phyloP scores from a whole-genome alignment of 2,888 invertebrate species.

The Aspidiotus rigidus region DNA sequence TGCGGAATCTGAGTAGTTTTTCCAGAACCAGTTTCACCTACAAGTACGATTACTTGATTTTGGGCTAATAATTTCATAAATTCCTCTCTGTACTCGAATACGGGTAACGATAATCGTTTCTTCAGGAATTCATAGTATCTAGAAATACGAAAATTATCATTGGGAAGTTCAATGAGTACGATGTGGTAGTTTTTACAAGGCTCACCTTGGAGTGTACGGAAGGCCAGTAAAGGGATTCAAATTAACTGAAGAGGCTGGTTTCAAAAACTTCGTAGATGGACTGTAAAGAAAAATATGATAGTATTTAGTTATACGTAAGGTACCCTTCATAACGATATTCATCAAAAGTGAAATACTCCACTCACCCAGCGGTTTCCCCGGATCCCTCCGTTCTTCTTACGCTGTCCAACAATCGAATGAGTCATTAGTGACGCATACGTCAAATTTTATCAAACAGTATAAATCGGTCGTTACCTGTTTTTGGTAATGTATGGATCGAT shows the following conservation, averaged over 20 bases:
- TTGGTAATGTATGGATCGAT: constrained; percentile 70
- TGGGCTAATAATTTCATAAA: constrained; percentile 89
- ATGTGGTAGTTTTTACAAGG: not conserved
- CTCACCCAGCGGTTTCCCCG: too few species aligned
- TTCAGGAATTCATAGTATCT: constrained; percentile 75
- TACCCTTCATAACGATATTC: too few species aligned
- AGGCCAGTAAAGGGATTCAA: constrained; percentile 70
- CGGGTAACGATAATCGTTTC: constrained; percentile 84
- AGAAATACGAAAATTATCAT: constrained; percentile 21
- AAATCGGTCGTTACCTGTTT: constrained; percentile 42
- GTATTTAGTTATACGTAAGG: not conserved
- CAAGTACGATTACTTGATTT: constrained; percentile 89
- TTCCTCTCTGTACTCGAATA: constrained; percentile 94
- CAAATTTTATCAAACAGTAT: too few species aligned
- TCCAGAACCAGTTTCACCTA: constrained; percentile 99
- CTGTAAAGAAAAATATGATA: constrained; percentile 19
- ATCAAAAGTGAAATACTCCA: too few species aligned
- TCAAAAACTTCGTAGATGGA: constrained; percentile 20
- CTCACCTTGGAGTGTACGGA: constrained; percentile 68
- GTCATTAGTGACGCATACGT: too few species aligned
- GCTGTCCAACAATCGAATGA: too few species aligned
- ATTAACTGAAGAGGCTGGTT: constrained; percentile 34
- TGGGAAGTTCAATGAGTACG: constrained; percentile 1
- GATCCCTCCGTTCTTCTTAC: too few species aligned
- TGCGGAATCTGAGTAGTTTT: constrained; percentile 99